Evolutionary conservation across 2,888 invertebrate genomes (phyloP).

Genomic region (Ennomos quercinarius): DNA sequence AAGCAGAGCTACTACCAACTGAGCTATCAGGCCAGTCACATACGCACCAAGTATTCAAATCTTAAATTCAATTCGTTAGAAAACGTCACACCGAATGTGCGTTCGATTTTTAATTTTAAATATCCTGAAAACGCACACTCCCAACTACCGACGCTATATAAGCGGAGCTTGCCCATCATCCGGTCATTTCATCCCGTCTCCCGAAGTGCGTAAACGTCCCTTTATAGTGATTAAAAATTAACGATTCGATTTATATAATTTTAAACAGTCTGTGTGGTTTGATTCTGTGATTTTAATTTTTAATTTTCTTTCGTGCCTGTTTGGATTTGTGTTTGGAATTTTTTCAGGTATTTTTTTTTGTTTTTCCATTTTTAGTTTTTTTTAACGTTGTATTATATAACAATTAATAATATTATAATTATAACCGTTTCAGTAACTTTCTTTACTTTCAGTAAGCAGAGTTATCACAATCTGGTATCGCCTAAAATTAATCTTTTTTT

Average conservation of each 20-base stretch:
- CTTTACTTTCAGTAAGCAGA: no score
- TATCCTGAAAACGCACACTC: slow-evolving; percentile 40
- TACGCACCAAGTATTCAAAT: no score
- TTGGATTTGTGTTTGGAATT: slow-evolving; percentile 38
- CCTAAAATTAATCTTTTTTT: no score
- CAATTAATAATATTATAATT: no score
- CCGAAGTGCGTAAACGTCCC: slow-evolving; percentile 38
- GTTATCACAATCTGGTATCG: no score
- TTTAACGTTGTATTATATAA: neutral
- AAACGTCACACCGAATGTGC: slow-evolving; percentile 20
- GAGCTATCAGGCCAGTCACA: no score
- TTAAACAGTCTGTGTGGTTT: slow-evolving; percentile 4
- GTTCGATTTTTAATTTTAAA: slow-evolving; percentile 43
- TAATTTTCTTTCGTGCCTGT: slow-evolving; percentile 35
- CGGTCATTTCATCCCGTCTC: slow-evolving; percentile 64
- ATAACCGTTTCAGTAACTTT: no score
- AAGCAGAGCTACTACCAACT: no score
- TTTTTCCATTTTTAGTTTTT: neutral
- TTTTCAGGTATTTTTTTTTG: slow-evolving; percentile 47
- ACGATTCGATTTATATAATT: slow-evolving; percentile 7
- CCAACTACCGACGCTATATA: slow-evolving; percentile 54
- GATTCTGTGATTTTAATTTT: slow-evolving; percentile 36
- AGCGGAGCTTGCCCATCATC: slow-evolving; percentile 53
- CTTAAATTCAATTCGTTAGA: neutral
- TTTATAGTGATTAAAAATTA: slow-evolving; percentile 47